These are phyloP conservation scores for Aegithalos caudatus DNA, from an alignment of 2,113 vertebrate species.

Conservation along the genomic window DNA sequence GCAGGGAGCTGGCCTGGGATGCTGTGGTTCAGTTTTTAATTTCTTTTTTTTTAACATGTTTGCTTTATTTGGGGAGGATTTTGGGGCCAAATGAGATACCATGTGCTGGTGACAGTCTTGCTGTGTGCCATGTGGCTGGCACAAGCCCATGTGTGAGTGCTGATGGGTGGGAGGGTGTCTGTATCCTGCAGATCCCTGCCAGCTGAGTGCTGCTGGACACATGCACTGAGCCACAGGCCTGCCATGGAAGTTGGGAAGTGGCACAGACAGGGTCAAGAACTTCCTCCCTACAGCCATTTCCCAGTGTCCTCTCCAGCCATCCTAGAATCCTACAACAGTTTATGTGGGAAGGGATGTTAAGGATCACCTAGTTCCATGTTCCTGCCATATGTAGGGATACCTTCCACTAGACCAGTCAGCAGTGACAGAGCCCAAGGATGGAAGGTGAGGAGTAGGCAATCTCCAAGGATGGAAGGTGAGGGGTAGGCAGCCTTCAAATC, in stretches of 20 bases:
- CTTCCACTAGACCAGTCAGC: background rate
- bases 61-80: background rate
- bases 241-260: background rate
- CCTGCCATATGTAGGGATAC: background rate
- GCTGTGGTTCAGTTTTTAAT: background rate
- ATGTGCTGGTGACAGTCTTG: background rate
- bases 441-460: constrained; percentile 77
- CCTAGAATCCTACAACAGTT: background rate
- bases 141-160: fast-evolving
- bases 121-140: background rate
- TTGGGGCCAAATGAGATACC: background rate
- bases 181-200: background rate
- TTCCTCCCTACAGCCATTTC: background rate
- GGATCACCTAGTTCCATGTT: background rate
- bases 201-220: background rate
- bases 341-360: background rate
- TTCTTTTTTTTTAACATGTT: background rate
- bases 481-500: constrained; percentile 75
- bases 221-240: background rate
- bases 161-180: background rate
- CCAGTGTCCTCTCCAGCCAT: background rate
- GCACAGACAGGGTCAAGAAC: background rate
- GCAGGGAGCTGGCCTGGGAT: background rate
- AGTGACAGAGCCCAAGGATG: constrained; percentile 36
- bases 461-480: constrained; percentile 73